phyloP scores from a whole-genome alignment of 1,140 invertebrate species.

The Anagrus nilaparvatae region DNA sequence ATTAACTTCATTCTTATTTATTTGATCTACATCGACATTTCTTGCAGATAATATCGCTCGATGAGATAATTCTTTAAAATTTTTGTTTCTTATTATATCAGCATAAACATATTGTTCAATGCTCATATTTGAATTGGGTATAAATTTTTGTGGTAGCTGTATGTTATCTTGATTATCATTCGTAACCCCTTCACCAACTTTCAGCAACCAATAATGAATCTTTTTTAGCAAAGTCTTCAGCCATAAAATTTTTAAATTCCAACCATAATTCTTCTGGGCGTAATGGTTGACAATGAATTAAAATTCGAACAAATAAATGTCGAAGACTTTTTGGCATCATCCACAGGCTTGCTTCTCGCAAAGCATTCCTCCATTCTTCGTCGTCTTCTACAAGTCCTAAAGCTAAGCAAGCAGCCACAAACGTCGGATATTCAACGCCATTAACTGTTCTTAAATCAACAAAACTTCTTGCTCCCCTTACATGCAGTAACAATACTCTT shows the following conservation, averaged over 20 bases:
- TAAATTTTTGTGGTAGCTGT: background rate
- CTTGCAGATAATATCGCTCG: no score
- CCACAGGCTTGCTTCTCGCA: conserved; percentile 1
- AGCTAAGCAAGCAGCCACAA: conserved; percentile 22
- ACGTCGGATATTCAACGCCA: conserved; percentile 16
- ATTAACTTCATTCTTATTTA: no score
- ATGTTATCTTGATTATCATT: background rate
- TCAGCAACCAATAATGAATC: background rate
- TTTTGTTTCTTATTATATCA: no score
- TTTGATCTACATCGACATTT: no score
- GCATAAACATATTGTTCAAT: background rate
- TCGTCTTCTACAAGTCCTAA: conserved; percentile 12
- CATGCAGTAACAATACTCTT: conserved; percentile 23
- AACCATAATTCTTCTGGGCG: conserved; percentile 1
- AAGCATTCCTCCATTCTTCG: conserved; percentile 2
- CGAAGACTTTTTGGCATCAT: conserved; percentile 5
- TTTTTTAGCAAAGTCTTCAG: background rate
- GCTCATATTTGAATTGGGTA: background rate
- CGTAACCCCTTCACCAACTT: conserved; percentile 1
- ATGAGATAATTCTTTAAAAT: no score
- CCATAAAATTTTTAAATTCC: conserved; percentile 1
- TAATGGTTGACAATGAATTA: conserved; percentile 3
- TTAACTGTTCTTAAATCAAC: conserved; percentile 4
- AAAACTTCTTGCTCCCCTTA: conserved; percentile 7
- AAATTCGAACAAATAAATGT: conserved; percentile 2